phyloP scores from a whole-genome alignment of 2,797 vertebrate species.

The Sebastiscus albofasciatus region DNA sequence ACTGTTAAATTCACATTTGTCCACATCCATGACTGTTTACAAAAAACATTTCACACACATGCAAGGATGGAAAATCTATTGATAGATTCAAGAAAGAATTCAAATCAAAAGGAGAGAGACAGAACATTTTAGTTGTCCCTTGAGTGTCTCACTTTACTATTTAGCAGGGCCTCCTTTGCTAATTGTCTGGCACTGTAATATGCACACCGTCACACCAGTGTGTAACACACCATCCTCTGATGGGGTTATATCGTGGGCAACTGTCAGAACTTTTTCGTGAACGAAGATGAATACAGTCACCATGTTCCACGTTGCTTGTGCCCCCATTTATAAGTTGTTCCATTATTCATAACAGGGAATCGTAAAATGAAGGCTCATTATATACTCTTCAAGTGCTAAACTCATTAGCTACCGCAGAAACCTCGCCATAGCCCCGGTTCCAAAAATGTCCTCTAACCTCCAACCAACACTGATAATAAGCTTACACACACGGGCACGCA shows the following conservation, averaged over 20 bases:
- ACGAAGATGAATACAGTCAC: slow-evolving; percentile 67
- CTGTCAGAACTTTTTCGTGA: slow-evolving; percentile 63
- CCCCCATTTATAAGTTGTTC: slow-evolving; percentile 72
- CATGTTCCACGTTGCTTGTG: slow-evolving; percentile 57
- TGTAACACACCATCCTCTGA: slow-evolving; percentile 47
- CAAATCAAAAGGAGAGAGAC: slow-evolving; percentile 1
- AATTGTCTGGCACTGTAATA: slow-evolving; percentile 34
- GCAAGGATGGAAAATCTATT: slow-evolving; percentile 2
- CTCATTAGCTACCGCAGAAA: slow-evolving; percentile 74
- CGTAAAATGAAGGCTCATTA: slow-evolving; percentile 80
- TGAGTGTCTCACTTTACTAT: slow-evolving; percentile 24
- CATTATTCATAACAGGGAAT: slow-evolving; percentile 79
- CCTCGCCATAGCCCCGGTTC: slow-evolving; percentile 56
- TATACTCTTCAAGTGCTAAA: slow-evolving; percentile 77
- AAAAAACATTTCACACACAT: slow-evolving; percentile 4
- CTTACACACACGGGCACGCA: slow-evolving; percentile 52
- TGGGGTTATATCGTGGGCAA: slow-evolving; percentile 53
- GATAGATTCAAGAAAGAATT: neutral
- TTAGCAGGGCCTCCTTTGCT: slow-evolving; percentile 18
- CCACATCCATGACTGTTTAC: slow-evolving; percentile 8
- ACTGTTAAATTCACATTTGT: slow-evolving; percentile 28
- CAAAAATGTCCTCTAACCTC: slow-evolving; percentile 76
- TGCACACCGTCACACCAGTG: slow-evolving; percentile 22
- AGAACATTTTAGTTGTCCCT: neutral
- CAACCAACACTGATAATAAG: slow-evolving; percentile 70